phyloP scores from a whole-genome alignment of 2,797 vertebrate species.

The Eospalax fontanierii region DNA sequence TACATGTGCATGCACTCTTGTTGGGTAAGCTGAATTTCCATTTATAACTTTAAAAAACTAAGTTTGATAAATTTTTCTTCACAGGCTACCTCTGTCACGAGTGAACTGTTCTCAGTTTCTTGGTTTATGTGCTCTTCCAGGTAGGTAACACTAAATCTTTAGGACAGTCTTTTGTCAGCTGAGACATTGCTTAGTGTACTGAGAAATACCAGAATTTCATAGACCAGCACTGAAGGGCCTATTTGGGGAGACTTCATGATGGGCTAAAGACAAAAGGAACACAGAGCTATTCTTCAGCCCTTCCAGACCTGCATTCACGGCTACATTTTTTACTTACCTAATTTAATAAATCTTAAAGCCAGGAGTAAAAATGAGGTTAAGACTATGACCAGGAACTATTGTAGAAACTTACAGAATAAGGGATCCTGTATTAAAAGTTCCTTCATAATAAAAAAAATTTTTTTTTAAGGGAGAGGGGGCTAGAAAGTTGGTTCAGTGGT shows the following conservation, averaged over 20 bases:
- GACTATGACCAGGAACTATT: not conserved
- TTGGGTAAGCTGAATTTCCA: slow-evolving; percentile 49
- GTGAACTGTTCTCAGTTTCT: slow-evolving; percentile 92
- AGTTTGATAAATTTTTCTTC: slow-evolving; percentile 60
- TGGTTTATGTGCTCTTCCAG: slow-evolving; percentile 95
- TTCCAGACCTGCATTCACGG: not conserved
- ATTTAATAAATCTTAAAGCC: not conserved
- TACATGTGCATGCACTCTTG: not conserved
- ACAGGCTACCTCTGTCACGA: slow-evolving; percentile 93
- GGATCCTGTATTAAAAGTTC: not conserved
- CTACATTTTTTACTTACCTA: not conserved
- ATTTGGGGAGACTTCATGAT: not conserved
- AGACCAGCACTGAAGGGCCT: not conserved
- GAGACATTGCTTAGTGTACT: not conserved
- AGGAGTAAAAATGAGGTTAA: not conserved
- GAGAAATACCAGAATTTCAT: slow-evolving; percentile 5
- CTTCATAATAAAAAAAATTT: too few species aligned
- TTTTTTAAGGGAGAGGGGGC: too few species aligned
- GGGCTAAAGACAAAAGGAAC: not conserved
- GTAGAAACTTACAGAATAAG: slow-evolving; percentile 13
- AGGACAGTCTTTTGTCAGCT: slow-evolving; percentile 4
- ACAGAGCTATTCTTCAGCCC: not conserved
- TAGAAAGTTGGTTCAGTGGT: too few species aligned
- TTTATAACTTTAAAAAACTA: not conserved
- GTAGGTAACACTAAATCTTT: slow-evolving; percentile 85